A percentile compares a stretch with the other conserved stretches of the same genome.
Conservation (phyloP, 1,140 invertebrate species). For the Acromyrmex heyeri region DNA sequence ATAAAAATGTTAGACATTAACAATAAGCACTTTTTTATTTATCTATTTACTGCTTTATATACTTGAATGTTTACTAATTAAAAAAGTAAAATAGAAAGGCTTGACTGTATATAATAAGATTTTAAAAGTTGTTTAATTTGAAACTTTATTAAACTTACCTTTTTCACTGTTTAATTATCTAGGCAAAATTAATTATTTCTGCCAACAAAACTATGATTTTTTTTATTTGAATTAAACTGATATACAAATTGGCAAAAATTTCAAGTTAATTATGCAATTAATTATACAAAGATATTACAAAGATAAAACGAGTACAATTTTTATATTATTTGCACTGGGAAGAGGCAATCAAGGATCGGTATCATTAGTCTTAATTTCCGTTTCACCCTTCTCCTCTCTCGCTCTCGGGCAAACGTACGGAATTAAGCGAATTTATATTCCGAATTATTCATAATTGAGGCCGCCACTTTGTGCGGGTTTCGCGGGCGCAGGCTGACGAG, state of each 20-base stretch:
- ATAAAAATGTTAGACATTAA: slow-evolving; percentile 5
- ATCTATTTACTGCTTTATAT: not conserved
- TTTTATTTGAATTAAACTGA: slow-evolving; percentile 23
- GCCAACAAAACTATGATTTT: not conserved
- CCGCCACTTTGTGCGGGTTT: slow-evolving; percentile 75
- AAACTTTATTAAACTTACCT: not conserved
- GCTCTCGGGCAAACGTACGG: slow-evolving; percentile 59
- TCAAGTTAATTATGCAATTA: slow-evolving; percentile 12
- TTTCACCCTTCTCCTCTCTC: slow-evolving; percentile 23
- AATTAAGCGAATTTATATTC: slow-evolving; percentile 83
- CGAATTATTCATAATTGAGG: slow-evolving; percentile 84
- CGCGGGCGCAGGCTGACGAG: slow-evolving; percentile 63
- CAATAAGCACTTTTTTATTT: not conserved
- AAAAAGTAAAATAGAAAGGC: not conserved
- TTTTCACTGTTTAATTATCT: not conserved
- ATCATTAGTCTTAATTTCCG: slow-evolving; percentile 28
- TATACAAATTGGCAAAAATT: not conserved
- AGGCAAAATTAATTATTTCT: not conserved
- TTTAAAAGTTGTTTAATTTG: slow-evolving; percentile 2
- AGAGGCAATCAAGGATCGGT: slow-evolving; percentile 26
- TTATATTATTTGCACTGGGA: not conserved
- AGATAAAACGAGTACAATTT: slow-evolving; percentile 1
- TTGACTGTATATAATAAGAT: not conserved
- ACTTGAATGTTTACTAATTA: not conserved
- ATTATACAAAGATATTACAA: slow-evolving; percentile 18